These are phyloP conservation scores for Atta colombica DNA, from an alignment of 1,140 invertebrate genomes.

Conservation along the genomic window DNA sequence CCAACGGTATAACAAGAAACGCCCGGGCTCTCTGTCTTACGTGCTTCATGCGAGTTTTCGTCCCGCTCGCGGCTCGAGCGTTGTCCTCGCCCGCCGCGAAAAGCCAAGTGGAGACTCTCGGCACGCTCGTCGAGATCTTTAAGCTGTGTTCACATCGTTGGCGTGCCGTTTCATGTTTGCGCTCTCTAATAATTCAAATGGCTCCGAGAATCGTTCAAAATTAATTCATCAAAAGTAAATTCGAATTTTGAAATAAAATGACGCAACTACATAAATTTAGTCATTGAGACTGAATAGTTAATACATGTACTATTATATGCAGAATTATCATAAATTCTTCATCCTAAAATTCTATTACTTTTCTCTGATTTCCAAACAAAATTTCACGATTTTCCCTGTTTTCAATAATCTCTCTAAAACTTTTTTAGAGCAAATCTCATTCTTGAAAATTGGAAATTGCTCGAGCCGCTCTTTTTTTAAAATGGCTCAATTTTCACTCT, in stretches of 20 bases:
- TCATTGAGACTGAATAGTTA: background rate
- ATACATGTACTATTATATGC: background rate
- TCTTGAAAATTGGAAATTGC: too few relatives aligned
- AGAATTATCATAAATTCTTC: too few relatives aligned
- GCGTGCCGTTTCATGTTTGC: too few relatives aligned
- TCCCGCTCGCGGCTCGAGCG: slow-evolving; percentile 65
- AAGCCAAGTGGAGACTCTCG: slow-evolving; percentile 22
- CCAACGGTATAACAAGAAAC: slow-evolving; percentile 73
- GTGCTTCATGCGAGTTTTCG: slow-evolving; percentile 55
- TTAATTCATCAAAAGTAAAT: background rate
- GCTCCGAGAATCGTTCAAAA: background rate
- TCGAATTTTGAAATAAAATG: background rate
- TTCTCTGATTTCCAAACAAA: too few relatives aligned
- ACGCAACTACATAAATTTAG: background rate
- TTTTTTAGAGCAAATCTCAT: too few relatives aligned
- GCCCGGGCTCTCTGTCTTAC: slow-evolving; percentile 61
- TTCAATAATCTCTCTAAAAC: too few relatives aligned
- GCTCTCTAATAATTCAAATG: background rate
- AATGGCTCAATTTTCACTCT: too few relatives aligned
- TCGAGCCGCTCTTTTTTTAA: too few relatives aligned
- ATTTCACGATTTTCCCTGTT: too few relatives aligned
- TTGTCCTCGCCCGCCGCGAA: slow-evolving; percentile 46
- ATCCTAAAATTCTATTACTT: too few relatives aligned
- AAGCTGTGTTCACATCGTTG: background rate
- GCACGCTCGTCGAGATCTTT: slow-evolving; percentile 10